These are phyloP conservation scores for Gymnoscelis rufifasciata DNA, from an alignment of 2,888 invertebrate genomes.

Conservation along the genomic window DNA sequence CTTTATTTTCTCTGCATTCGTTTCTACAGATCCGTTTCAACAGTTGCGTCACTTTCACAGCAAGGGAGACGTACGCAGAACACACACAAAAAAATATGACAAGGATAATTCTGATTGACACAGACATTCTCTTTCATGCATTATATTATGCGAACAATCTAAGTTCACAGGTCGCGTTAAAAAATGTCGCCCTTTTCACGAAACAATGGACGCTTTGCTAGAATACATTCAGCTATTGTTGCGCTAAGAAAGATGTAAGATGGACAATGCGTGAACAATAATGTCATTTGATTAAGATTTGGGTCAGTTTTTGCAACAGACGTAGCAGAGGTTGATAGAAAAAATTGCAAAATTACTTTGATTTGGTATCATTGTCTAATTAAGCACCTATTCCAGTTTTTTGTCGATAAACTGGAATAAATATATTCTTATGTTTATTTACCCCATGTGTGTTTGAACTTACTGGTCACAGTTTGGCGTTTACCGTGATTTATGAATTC, in stretches of 20 bases:
- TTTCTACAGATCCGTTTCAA: too few relatives aligned
- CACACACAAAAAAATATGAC: slow-evolving; percentile 29
- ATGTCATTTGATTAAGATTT: slow-evolving; percentile 4
- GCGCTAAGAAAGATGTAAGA: slow-evolving; percentile 21
- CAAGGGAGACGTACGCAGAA: neutral
- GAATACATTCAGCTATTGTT: slow-evolving; percentile 23
- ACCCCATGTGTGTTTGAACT: too few relatives aligned
- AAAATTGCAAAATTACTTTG: neutral
- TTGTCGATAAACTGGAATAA: too few relatives aligned
- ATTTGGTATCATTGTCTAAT: too few relatives aligned
- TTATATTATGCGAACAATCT: slow-evolving; percentile 35
- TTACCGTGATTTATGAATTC: too few relatives aligned
- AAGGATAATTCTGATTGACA: slow-evolving; percentile 49
- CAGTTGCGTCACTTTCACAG: neutral
- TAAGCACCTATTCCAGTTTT: too few relatives aligned
- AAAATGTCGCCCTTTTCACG: slow-evolving; percentile 45
- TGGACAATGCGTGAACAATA: neutral
- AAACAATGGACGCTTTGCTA: slow-evolving; percentile 38
- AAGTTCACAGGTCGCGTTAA: slow-evolving; percentile 46
- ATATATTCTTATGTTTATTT: too few relatives aligned
- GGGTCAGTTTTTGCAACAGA: slow-evolving; percentile 9
- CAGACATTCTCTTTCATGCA: slow-evolving; percentile 36
- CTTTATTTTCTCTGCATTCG: too few relatives aligned
- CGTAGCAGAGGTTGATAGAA: neutral
- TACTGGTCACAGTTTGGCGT: too few relatives aligned